Base-by-base conservation (phyloP, 2,888 invertebrate genomes). In the Coleophora flavipennella region DNA sequence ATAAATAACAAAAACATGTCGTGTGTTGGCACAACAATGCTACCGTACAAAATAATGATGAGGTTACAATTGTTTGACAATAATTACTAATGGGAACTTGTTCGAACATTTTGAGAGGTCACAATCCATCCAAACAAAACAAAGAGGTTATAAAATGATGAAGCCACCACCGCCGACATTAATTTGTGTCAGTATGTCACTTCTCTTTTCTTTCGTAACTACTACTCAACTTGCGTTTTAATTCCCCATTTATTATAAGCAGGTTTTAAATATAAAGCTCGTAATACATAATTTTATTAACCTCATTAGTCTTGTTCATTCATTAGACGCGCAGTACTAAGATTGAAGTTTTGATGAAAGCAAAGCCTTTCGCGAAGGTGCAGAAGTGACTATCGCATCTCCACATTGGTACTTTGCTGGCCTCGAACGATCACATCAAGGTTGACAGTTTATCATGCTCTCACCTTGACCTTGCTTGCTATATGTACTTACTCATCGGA, bases 121-220 rank as follows among this genome's bases (percentile, higher is more conserved):
- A 4, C 20, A 6, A 20, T 20, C 3, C 20, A 4, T 3, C 20
- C 20, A 20, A 3, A 20, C 6, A 20, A 39, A 45, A 62, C 57
- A 60, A 62, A 61, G 57, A 52, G 49, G 44, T 50, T 61, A 62
- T 25, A 37, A 57, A 62, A 57, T 55, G 47, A 55, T 51, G 47
- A 48, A 51, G 43, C 55, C 20, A 28, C 13, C 28, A 43, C 48
- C 52, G 43, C 55, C 20, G 35, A 13, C 28, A 43, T 49, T 49
- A 43, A 48, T 47, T 46, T 50, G 49, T 48, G 57, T 44, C 46
- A 57, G 48, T 52, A 49, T 49, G 48, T 40, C 43, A 44, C 44
- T 43, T 44, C 41, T 41, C 53, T 43, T 51, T 45, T 51, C 42
- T 51, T 44, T 45, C 36, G 13, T 41, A n/a, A 9, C 14, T 33